phyloP scores from a whole-genome alignment of 2,888 invertebrate species.

The Hemicrepidius hirtus region DNA sequence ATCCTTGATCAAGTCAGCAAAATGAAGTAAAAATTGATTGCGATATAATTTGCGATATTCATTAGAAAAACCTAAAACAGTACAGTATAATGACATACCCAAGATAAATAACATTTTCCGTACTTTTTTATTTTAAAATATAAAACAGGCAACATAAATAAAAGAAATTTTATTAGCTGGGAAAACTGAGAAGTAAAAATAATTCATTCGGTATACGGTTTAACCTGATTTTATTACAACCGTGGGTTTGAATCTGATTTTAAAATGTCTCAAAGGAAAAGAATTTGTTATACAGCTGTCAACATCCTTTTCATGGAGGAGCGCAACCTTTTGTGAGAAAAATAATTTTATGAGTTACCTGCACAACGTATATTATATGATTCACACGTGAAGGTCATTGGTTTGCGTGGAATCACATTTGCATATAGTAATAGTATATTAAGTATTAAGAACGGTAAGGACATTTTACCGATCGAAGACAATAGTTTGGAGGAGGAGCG shows the following conservation, averaged over 20 bases:
- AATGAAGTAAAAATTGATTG: too few relatives aligned
- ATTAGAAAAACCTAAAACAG: too few relatives aligned
- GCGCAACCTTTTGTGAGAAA: slow-evolving; percentile 40
- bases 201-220: background rate
- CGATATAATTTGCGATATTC: too few relatives aligned
- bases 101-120: too few relatives aligned
- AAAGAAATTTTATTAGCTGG: too few relatives aligned
- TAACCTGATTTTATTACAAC: slow-evolving; percentile 12
- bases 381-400: slow-evolving; percentile 48
- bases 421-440: slow-evolving; percentile 42
- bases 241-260: background rate
- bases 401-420: slow-evolving; percentile 43
- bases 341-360: slow-evolving; percentile 31
- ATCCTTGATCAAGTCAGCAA: too few relatives aligned
- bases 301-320: slow-evolving; percentile 29
- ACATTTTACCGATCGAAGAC: too few relatives aligned
- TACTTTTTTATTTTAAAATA: too few relatives aligned
- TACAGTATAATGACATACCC: too few relatives aligned
- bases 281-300: slow-evolving; percentile 25
- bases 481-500: too few relatives aligned
- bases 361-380: slow-evolving; percentile 21
- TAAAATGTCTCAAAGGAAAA: slow-evolving; percentile 17
- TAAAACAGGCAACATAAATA: too few relatives aligned
- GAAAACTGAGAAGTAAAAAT: background rate
- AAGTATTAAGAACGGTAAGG: too few relatives aligned